phyloP scores from a whole-genome alignment of 1,140 invertebrate species.

The Limonius californicus region DNA sequence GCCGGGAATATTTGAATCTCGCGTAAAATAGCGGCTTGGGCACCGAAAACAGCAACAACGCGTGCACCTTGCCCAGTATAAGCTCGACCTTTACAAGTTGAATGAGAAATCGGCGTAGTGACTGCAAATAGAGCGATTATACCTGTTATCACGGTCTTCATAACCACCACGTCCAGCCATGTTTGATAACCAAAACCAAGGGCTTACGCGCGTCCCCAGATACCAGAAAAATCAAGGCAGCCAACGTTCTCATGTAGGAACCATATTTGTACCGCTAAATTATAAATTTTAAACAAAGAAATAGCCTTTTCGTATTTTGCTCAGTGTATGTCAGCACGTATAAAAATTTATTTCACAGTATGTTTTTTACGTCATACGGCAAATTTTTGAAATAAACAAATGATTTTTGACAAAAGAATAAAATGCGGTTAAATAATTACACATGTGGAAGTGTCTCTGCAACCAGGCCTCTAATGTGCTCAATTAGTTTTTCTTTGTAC shows the following conservation, averaged over 20 bases:
- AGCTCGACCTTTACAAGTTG: not conserved
- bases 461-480: too few species aligned
- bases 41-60: not conserved
- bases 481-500: too few species aligned
- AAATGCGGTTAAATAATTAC: not conserved
- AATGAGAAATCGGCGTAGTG: not conserved
- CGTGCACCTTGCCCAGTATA: not conserved
- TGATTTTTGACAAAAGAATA: not conserved
- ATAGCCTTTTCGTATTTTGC: not conserved
- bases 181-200: slow-evolving; percentile 37
- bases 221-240: slow-evolving; percentile 21
- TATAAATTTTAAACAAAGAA: not conserved
- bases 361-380: not conserved
- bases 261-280: slow-evolving; percentile 12
- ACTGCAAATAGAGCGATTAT: slow-evolving; percentile 10
- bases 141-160: slow-evolving; percentile 46
- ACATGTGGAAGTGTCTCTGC: too few species aligned
- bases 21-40: not conserved
- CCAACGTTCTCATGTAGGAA: slow-evolving; percentile 24
- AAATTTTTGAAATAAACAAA: slow-evolving; percentile 8
- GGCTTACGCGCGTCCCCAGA: slow-evolving; percentile 27
- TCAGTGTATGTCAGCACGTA: too few species aligned
- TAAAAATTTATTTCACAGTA: not conserved
- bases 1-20: slow-evolving; percentile 7
- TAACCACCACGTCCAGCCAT: slow-evolving; percentile 45